Evolutionary conservation across 2,113 vertebrate genomes (phyloP).

Genomic region (Hemiscyllium ocellatum): DNA sequence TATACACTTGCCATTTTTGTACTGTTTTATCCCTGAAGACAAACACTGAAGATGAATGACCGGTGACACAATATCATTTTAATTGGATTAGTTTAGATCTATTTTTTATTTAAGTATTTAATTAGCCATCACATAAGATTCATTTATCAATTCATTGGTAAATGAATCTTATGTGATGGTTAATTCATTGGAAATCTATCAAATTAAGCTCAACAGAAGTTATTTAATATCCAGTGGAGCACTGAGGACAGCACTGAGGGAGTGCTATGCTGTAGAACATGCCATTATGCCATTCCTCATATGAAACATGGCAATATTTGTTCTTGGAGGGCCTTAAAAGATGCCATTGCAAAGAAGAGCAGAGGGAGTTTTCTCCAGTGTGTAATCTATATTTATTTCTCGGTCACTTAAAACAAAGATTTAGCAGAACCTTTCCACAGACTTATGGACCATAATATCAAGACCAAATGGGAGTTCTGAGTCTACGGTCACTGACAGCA

Average conservation of each 20-base stretch:
- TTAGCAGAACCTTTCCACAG: too few relatives aligned
- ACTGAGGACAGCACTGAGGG: neutral
- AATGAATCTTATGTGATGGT: too few relatives aligned
- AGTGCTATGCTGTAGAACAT: neutral
- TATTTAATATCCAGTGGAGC: neutral
- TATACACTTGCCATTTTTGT: neutral
- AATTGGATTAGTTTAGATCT: neutral
- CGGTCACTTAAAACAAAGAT: neutral
- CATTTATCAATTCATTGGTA: neutral
- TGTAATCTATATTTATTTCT: neutral
- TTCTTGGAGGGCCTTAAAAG: neutral
- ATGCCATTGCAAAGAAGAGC: neutral
- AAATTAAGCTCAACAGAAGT: neutral
- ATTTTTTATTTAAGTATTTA: neutral
- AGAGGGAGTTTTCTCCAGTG: neutral
- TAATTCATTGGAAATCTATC: neutral
- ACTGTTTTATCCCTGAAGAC: neutral
- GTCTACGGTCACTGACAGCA: too few relatives aligned
- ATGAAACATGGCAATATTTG: neutral
- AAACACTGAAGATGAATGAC: neutral
- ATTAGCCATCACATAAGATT: neutral
- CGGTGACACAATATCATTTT: neutral
- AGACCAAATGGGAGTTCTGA: too few relatives aligned
- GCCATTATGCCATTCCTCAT: neutral
- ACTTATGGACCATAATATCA: too few relatives aligned